Conservation (phyloP, 2,113 vertebrate genomes). For the Elachura formosa region DNA sequence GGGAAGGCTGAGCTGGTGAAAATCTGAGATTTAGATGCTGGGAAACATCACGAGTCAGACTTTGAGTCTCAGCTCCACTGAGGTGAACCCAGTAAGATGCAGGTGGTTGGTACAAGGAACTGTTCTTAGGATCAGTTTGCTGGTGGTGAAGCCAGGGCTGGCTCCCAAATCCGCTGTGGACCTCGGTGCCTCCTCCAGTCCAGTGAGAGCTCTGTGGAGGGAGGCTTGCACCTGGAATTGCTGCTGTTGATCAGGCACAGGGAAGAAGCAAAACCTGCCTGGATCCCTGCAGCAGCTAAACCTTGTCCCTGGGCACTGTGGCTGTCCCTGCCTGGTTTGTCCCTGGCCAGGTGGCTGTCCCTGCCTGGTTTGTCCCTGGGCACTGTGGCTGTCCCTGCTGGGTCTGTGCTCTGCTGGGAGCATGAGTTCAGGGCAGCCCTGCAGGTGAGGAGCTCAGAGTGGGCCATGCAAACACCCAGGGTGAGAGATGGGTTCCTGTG, state of each 20-base stretch:
- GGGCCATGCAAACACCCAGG: rapidly evolving
- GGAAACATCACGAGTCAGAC: not conserved
- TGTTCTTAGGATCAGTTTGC: not conserved
- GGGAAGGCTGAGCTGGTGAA: not conserved
- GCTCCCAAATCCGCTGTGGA: not conserved
- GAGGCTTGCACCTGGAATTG: not conserved
- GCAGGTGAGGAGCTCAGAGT: not conserved
- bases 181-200: not conserved
- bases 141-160: not conserved
- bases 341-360: too few species aligned
- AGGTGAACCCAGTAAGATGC: not conserved
- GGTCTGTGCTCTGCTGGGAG: not conserved
- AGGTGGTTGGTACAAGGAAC: not conserved
- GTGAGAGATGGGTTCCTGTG: not conserved
- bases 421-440: not conserved
- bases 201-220: rapidly evolving
- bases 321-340: not conserved
- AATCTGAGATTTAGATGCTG: not conserved
- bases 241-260: not conserved
- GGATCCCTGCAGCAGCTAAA: rapidly evolving
- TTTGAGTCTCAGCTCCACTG: not conserved
- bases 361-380: rapidly evolving
- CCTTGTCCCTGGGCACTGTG: not conserved
- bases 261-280: not conserved
- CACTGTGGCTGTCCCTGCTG: not conserved